Evolutionary conservation across 2,888 invertebrate genomes (phyloP).

Genomic region (Prosapia bicincta): DNA sequence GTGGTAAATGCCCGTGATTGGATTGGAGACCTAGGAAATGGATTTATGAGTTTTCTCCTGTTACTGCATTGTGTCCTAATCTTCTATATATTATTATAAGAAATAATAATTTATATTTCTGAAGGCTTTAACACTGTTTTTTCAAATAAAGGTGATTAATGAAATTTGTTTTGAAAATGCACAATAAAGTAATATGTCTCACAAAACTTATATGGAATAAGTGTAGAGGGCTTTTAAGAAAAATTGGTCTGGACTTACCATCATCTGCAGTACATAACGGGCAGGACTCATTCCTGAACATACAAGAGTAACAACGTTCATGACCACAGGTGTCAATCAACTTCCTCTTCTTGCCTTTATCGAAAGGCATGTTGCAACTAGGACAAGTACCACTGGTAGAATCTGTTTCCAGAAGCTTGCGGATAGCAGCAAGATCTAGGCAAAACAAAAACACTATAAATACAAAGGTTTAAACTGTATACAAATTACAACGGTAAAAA

Average conservation of each 20-base stretch:
- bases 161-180: background rate
- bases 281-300: slow-evolving; percentile 89
- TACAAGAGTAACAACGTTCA: slow-evolving; percentile 92
- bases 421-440: slow-evolving; percentile 82
- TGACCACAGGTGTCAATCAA: slow-evolving; percentile 95
- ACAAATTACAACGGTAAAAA: too few relatives aligned
- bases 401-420: slow-evolving; percentile 65
- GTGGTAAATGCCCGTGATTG: too few relatives aligned
- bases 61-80: too few relatives aligned
- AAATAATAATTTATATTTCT: too few relatives aligned
- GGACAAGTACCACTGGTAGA: slow-evolving; percentile 58
- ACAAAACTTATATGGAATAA: background rate
- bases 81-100: too few relatives aligned
- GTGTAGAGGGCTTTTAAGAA: too few relatives aligned
- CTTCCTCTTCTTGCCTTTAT: slow-evolving; percentile 93
- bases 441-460: too few relatives aligned
- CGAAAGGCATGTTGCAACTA: slow-evolving; percentile 90
- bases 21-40: too few relatives aligned
- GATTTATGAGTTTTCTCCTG: too few relatives aligned
- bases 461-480: too few relatives aligned
- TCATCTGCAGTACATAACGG: slow-evolving; percentile 64
- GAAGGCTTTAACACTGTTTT: too few relatives aligned
- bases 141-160: too few relatives aligned
- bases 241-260: slow-evolving; percentile 22
- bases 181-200: background rate